Percentiles rank a stretch among this genome's conserved stretches.
Evolutionary conservation across 2,888 invertebrate species (phyloP).

Genomic region (Tenthredo distinguenda): DNA sequence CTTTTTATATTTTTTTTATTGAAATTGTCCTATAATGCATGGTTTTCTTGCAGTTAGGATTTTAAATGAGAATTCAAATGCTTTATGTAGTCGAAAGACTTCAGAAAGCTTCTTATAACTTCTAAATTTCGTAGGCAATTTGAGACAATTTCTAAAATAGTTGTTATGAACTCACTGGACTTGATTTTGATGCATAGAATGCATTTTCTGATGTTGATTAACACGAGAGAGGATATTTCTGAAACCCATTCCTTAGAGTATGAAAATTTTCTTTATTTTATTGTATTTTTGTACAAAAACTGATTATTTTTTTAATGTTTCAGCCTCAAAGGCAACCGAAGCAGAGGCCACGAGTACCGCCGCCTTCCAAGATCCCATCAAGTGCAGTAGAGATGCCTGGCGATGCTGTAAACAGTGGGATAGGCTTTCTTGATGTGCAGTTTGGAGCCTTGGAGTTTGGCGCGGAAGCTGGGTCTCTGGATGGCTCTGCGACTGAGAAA

Average conservation of each 20-base stretch:
- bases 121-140: too few relatives aligned
- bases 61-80: too few relatives aligned
- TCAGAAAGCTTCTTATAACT: too few relatives aligned
- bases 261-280: neutral
- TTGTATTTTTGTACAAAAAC: neutral
- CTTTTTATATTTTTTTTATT: neutral
- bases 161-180: too few relatives aligned
- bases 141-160: too few relatives aligned
- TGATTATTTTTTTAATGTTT: neutral
- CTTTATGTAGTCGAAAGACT: neutral
- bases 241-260: neutral
- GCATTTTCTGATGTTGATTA: too few relatives aligned
- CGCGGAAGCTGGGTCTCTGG: slow-evolving; percentile 80
- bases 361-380: slow-evolving; percentile 88
- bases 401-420: slow-evolving; percentile 86
- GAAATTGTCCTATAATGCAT: neutral
- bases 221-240: too few relatives aligned
- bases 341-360: slow-evolving; percentile 75
- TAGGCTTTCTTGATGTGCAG: slow-evolving; percentile 93
- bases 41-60: too few relatives aligned
- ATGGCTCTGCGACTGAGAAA: slow-evolving; percentile 78
- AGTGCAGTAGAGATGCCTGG: slow-evolving; percentile 98
- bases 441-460: slow-evolving; percentile 93
- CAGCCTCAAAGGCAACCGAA: slow-evolving; percentile 73
- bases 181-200: too few relatives aligned